These are phyloP conservation scores for Drosophila kuntzei DNA, from an alignment of 2,888 invertebrate genomes.

Conservation along the genomic window DNA sequence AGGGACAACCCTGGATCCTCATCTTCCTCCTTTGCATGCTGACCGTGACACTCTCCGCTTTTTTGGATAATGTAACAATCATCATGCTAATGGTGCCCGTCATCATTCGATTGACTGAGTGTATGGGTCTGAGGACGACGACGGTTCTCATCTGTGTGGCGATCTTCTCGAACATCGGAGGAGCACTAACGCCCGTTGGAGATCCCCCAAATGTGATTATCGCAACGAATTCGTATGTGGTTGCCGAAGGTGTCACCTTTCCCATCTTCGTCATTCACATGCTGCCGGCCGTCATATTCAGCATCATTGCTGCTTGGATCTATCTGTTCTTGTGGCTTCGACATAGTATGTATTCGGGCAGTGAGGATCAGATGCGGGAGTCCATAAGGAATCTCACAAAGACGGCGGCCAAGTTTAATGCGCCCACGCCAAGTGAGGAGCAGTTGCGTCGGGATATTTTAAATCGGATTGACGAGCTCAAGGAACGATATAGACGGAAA, in stretches of 20 bases:
- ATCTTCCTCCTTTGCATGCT: constrained; percentile 90
- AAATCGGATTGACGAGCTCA: constrained; percentile 89
- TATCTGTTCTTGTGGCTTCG: constrained; percentile 90
- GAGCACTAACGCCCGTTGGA: constrained; percentile 94
- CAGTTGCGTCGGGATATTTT: constrained; percentile 90
- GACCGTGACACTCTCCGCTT: constrained; percentile 89
- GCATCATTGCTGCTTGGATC: constrained; percentile 87
- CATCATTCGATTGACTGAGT: constrained; percentile 93
- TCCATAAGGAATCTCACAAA: constrained; percentile 94
- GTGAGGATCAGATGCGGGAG: constrained; percentile 89
- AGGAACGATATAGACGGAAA: constrained; percentile 87
- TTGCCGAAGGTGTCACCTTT: constrained; percentile 89
- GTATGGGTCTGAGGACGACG: constrained; percentile 93
- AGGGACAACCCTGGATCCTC: constrained; percentile 90
- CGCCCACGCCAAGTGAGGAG: constrained; percentile 92
- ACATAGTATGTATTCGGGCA: constrained; percentile 87
- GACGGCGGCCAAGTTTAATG: constrained; percentile 89
- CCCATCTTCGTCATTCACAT: constrained; percentile 92
- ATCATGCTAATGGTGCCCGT: constrained; percentile 91
- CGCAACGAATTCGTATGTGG: constrained; percentile 76
- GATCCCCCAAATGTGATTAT: constrained; percentile 90
- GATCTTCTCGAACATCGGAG: constrained; percentile 95
- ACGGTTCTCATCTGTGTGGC: constrained; percentile 94
- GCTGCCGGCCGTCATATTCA: constrained; percentile 87
- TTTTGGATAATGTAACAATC: constrained; percentile 92